Evolutionary conservation across 1,140 invertebrate species (phyloP), one percentile per base, ranked within the genome.

Genomic region (Drosophila orena): DNA sequence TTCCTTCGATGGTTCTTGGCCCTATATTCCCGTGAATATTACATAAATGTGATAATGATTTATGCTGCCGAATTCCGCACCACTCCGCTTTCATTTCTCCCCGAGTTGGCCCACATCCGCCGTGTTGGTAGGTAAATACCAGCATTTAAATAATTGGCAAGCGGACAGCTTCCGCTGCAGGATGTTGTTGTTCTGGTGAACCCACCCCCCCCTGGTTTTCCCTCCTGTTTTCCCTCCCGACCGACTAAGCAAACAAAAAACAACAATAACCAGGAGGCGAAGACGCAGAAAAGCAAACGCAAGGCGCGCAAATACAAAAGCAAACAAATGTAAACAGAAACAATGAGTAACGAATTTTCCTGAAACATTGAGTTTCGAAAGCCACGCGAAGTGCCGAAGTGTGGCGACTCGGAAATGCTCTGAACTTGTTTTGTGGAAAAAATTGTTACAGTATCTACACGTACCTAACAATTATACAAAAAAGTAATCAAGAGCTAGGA

Each of bases 31-130:
- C n/a, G 30, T 76, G 81, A 74, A 88, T 86, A 81, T 83, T 78
- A 86, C 81, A 86, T 86, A 86, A 86, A 86, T 86, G 81, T 83
- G 83, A 88, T 86, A 86, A 86, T 86, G 83, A 86, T 86, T 88
- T 88, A 86, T 88, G 83, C 79, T 77, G 42, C 58, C 57, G 70
- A 50, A 50, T 58, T 42, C 34, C 8, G 53, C 38, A 38, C 24
- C 47, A 20, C 20, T 47, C 53, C 34, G 30, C 14, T 5, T 12
- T 14, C 10, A 11, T 27, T 40, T 40, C 24, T 30, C 38, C 37
- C 12, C 27, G 58, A 55, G 73, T 81, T 83, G 79, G 79, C 84
- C 83, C 84, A 89, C 84, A 83, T 88, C 84, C 83, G 84, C 57
- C 52, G 70, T 68, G 81, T 85, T 62, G 54, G 78, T 88, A 75